These are phyloP conservation scores for Drosophila ananassae DNA, from an alignment of 1,140 invertebrate species.

Conservation along the genomic window DNA sequence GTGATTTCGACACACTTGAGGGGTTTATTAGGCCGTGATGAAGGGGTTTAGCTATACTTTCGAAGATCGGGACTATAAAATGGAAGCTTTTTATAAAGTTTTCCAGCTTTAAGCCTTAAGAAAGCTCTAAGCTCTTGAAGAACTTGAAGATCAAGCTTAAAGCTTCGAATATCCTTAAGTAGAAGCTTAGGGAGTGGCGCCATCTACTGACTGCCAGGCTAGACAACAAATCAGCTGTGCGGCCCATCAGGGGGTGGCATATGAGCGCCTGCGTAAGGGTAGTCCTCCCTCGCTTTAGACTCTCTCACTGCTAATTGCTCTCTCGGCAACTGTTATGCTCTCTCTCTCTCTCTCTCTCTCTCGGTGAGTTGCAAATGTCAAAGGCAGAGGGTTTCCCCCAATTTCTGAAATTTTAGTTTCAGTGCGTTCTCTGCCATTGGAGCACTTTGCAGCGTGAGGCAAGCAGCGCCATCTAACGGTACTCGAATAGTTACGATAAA, in stretches of 20 bases:
- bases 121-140: not conserved
- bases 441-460: slow-evolving; percentile 48
- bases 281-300: not conserved
- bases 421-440: slow-evolving; percentile 63
- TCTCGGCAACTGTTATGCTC: slow-evolving; percentile 1
- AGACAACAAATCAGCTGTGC: slow-evolving; percentile 6
- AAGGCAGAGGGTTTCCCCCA: slow-evolving; percentile 33
- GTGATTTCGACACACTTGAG: no score
- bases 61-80: no score
- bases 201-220: not conserved
- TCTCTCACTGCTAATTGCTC: not conserved
- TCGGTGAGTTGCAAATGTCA: slow-evolving; percentile 49
- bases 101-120: no score
- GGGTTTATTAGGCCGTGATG: no score
- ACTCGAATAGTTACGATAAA: slow-evolving; percentile 24
- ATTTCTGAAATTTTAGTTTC: slow-evolving; percentile 46
- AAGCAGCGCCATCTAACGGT: slow-evolving; percentile 31
- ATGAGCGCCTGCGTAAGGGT: slow-evolving; percentile 14
- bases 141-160: not conserved
- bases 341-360: slow-evolving; percentile 12
- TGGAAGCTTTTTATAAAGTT: no score
- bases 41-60: no score
- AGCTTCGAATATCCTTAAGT: not conserved
- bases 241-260: not conserved
- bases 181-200: not conserved